These are phyloP conservation scores for Polydrusus pterygomalis DNA, from an alignment of 2,888 invertebrate genomes.

Conservation along the genomic window DNA sequence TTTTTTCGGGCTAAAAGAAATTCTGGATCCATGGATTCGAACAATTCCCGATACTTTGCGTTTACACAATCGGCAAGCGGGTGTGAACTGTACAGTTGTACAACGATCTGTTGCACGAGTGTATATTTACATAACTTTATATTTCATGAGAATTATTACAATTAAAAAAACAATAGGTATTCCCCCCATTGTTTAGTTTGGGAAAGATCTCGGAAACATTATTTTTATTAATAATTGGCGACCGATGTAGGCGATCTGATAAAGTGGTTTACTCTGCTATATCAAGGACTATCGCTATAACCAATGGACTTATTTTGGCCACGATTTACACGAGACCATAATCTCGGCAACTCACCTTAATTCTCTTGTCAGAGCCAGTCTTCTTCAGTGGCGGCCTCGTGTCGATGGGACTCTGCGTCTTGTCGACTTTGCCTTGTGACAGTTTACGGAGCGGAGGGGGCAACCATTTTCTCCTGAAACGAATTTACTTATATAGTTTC, in stretches of 20 bases:
- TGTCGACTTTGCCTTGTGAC: constrained; percentile 91
- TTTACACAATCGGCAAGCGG: too few relatives aligned
- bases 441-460: constrained; percentile 90
- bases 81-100: neutral
- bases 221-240: neutral
- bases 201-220: neutral
- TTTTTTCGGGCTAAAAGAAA: too few relatives aligned
- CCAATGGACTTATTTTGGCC: too few relatives aligned
- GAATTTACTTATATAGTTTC: neutral
- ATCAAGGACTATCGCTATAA: too few relatives aligned
- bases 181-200: constrained; percentile 1
- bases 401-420: constrained; percentile 75
- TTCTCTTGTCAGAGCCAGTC: constrained; percentile 87
- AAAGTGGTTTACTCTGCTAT: too few relatives aligned
- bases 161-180: neutral
- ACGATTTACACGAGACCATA: too few relatives aligned
- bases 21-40: neutral
- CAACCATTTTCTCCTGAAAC: constrained; percentile 89
- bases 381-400: constrained; percentile 82
- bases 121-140: constrained; percentile 12
- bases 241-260: neutral
- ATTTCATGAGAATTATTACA: neutral
- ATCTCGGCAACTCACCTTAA: constrained; percentile 78
- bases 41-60: too few relatives aligned
- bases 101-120: neutral